These are phyloP conservation scores for Junonia oenone DNA, from an alignment of 2,888 invertebrate species.

Conservation along the genomic window DNA sequence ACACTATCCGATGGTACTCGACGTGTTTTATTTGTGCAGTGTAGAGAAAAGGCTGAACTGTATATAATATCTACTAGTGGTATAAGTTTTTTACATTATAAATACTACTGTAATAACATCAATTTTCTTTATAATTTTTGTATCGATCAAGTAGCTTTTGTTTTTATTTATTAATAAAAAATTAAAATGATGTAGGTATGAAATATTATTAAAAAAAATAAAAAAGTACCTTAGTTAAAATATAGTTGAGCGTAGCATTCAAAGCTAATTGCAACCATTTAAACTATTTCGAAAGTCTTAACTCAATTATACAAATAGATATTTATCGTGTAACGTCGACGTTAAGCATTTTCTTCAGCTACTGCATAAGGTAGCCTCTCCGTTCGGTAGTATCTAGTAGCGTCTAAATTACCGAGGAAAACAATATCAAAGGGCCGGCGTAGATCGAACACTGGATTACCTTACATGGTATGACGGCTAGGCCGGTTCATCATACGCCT, in stretches of 20 bases:
- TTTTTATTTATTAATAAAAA: too few species aligned
- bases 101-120: too few species aligned
- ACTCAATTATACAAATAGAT: constrained; percentile 13
- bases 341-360: constrained; percentile 8
- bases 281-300: constrained; percentile 1
- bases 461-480: constrained; percentile 65
- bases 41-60: too few species aligned
- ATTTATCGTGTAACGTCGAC: constrained; percentile 8
- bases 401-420: constrained; percentile 51
- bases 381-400: constrained; percentile 46
- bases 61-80: not conserved
- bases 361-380: constrained; percentile 16
- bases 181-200: too few species aligned
- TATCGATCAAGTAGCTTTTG: too few species aligned
- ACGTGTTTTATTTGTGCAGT: not conserved
- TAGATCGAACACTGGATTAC: constrained; percentile 63
- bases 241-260: too few species aligned
- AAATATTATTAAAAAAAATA: too few species aligned
- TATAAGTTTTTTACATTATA: too few species aligned
- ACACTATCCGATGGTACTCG: not conserved
- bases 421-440: constrained; percentile 60
- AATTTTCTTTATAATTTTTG: too few species aligned
- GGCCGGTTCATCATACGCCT: constrained; percentile 58
- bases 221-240: too few species aligned
- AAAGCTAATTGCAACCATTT: not conserved